Conservation (phyloP, 1,140 invertebrate genomes). For the Chironomus tepperi region DNA sequence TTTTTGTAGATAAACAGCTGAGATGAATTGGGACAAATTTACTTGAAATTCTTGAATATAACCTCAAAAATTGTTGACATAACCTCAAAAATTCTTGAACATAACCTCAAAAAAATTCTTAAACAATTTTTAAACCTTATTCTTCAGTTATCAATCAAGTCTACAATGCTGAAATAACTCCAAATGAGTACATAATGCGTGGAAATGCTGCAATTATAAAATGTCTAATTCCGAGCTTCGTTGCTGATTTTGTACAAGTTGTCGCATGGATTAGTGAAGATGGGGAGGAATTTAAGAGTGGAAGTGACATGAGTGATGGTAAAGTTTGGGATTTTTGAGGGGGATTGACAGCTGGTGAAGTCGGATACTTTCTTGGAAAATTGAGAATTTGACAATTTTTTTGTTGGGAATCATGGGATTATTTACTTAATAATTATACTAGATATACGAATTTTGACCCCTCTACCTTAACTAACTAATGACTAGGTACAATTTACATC, state of each 20-base stretch:
- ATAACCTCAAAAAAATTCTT: too few relatives aligned
- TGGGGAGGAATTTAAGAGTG: slow-evolving; percentile 51
- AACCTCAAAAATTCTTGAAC: too few relatives aligned
- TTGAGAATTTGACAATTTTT: not conserved
- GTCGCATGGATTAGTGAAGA: slow-evolving; percentile 77
- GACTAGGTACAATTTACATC: too few relatives aligned
- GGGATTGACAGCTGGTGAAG: not conserved
- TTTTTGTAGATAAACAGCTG: too few relatives aligned
- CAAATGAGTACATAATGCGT: slow-evolving; percentile 88
- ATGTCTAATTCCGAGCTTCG: slow-evolving; percentile 90
- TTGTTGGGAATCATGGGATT: not conserved
- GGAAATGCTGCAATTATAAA: slow-evolving; percentile 86
- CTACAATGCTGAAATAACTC: slow-evolving; percentile 75
- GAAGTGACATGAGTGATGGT: not conserved
- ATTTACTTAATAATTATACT: too few relatives aligned
- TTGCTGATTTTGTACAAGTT: slow-evolving; percentile 83
- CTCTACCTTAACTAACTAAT: too few relatives aligned
- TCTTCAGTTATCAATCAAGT: slow-evolving; percentile 70
- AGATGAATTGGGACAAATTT: too few relatives aligned
- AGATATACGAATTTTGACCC: too few relatives aligned
- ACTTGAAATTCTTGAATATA: too few relatives aligned
- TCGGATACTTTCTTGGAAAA: not conserved
- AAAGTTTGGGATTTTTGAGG: not conserved
- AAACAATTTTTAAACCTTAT: too few relatives aligned
- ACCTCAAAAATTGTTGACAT: too few relatives aligned